These are phyloP conservation scores for Pseudomyrmex pallidus DNA, from an alignment of 1,140 invertebrate species.

Conservation along the genomic window DNA sequence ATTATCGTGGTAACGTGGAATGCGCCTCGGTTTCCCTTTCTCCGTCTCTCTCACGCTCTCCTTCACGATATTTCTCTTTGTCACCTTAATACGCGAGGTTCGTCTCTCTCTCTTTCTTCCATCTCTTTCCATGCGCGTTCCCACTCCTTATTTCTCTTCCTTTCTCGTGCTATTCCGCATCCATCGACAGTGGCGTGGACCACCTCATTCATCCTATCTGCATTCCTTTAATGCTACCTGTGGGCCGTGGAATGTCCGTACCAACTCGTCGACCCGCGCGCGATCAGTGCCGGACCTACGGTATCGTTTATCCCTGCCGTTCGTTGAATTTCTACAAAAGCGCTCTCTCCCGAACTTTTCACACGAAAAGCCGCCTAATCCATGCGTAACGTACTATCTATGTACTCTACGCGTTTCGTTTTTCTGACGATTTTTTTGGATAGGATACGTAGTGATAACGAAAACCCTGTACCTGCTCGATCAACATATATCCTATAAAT, in stretches of 20 bases:
- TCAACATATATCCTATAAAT: background rate
- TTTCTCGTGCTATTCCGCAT: conserved; percentile 56
- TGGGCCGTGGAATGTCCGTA: conserved; percentile 79
- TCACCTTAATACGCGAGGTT: background rate
- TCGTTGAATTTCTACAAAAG: conserved; percentile 55
- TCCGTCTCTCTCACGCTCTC: conserved; percentile 38
- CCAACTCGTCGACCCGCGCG: conserved; percentile 52
- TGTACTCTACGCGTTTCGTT: background rate
- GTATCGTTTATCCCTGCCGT: conserved; percentile 68
- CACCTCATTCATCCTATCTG: conserved; percentile 84
- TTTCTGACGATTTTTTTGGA: background rate
- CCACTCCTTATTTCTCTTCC: conserved; percentile 56
- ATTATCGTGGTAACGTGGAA: conserved; percentile 79
- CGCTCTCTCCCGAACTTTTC: conserved; percentile 10
- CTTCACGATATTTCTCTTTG: background rate
- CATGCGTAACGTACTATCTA: background rate
- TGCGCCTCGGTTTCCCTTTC: conserved; percentile 70
- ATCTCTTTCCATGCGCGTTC: background rate
- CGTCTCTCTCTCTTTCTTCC: conserved; percentile 15
- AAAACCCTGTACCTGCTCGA: background rate
- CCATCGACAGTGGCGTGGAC: conserved; percentile 79
- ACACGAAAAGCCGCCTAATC: conserved; percentile 19
- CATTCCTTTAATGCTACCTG: conserved; percentile 83
- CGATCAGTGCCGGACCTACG: conserved; percentile 70
- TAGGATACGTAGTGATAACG: background rate